Conservation (phyloP, 1,140 invertebrate genomes). For the Linepithema humile region DNA sequence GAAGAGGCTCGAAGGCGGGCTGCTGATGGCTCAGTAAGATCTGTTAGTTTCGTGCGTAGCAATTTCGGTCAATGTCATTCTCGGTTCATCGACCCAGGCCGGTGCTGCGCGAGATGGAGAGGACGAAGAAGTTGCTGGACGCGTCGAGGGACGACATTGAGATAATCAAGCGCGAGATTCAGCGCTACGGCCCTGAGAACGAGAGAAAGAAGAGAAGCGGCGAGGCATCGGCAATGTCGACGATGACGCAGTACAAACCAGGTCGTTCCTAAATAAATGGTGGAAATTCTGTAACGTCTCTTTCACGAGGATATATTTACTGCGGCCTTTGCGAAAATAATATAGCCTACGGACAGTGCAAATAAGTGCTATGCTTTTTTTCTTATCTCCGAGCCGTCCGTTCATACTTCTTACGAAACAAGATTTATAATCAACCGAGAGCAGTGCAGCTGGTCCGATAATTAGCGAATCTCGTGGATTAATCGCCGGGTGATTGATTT, state of each 20-base stretch:
- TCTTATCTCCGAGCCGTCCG: background rate
- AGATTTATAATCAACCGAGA: constrained; percentile 21
- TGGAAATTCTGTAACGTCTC: constrained; percentile 21
- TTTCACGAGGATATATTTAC: constrained; percentile 11
- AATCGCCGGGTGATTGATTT: constrained; percentile 47
- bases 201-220: background rate
- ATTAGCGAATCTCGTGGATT: constrained; percentile 36
- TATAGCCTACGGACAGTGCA: background rate
- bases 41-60: background rate
- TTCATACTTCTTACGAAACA: constrained; percentile 8
- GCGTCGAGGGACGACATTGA: constrained; percentile 47
- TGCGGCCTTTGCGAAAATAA: background rate
- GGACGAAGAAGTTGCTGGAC: constrained; percentile 47
- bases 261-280: constrained; percentile 7
- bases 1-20: constrained; percentile 62
- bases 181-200: background rate
- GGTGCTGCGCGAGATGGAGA: constrained; percentile 66
- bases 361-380: constrained; percentile 17
- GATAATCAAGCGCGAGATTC: constrained; percentile 47
- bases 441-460: constrained; percentile 34
- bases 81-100: constrained; percentile 61
- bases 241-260: constrained; percentile 39
- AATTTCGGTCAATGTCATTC: constrained; percentile 31
- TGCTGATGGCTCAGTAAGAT: constrained; percentile 64
- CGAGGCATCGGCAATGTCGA: background rate